Percentiles rank a stretch among this genome's conserved stretches.
Conservation (phyloP, 2,888 invertebrate species). For the Aspidapion aeneum region DNA sequence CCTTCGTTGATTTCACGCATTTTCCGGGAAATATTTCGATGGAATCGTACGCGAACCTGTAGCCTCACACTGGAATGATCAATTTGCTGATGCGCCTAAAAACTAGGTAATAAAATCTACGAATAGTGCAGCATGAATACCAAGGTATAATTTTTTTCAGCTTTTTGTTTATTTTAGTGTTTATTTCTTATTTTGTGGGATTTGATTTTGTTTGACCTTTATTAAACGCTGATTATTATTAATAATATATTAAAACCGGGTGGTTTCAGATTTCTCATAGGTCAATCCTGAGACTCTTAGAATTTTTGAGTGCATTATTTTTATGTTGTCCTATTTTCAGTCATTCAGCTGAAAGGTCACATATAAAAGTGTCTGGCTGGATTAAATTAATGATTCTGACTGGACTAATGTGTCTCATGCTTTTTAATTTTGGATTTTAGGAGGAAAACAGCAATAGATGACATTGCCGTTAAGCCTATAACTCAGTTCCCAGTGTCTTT, state of each 20-base stretch:
- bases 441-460: slow-evolving; percentile 67
- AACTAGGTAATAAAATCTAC: not conserved
- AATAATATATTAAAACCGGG: too few relatives aligned
- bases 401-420: too few relatives aligned
- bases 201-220: too few relatives aligned
- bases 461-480: slow-evolving; percentile 86
- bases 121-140: not conserved
- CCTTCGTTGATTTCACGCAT: not conserved
- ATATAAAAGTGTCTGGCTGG: too few relatives aligned
- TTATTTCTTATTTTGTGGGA: not conserved
- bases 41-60: not conserved
- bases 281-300: too few relatives aligned
- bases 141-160: not conserved
- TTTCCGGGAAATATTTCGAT: not conserved
- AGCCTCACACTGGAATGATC: not conserved
- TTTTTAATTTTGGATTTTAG: too few relatives aligned
- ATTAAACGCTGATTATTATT: too few relatives aligned
- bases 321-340: too few relatives aligned
- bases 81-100: not conserved
- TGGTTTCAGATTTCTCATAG: too few relatives aligned
- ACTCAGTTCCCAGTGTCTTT: slow-evolving; percentile 81
- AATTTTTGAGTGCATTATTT: too few relatives aligned
- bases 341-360: too few relatives aligned
- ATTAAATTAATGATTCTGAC: too few relatives aligned
- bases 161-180: not conserved